phyloP scores from a whole-genome alignment of 2,888 invertebrate genomes.

The Scrobipalpa atriplicella region DNA sequence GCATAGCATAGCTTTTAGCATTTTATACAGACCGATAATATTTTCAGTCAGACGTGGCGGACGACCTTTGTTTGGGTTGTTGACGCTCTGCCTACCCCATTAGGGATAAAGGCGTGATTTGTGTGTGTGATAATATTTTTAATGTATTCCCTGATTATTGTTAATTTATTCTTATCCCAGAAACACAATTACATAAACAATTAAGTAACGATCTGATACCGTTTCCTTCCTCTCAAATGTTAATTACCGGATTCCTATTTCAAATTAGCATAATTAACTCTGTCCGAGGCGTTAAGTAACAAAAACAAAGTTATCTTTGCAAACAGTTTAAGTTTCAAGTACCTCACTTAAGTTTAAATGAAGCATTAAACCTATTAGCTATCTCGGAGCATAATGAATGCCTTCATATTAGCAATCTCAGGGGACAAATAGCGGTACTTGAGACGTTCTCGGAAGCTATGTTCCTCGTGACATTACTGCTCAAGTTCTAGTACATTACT shows the following conservation, averaged over 20 bases:
- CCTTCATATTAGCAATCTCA: constrained; percentile 43
- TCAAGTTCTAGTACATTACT: constrained; percentile 7
- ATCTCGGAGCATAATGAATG: constrained; percentile 42
- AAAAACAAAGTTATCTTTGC: background rate
- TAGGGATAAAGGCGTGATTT: no score
- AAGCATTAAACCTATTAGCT: background rate
- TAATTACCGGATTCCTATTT: constrained; percentile 10
- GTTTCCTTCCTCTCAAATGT: constrained; percentile 15
- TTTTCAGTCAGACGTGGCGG: no score
- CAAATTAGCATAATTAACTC: constrained; percentile 6
- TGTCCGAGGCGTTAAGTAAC: background rate
- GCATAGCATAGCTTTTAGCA: no score
- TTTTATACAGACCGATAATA: background rate
- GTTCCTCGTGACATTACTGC: constrained; percentile 37
- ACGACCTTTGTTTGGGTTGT: no score
- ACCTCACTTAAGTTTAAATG: constrained; percentile 1
- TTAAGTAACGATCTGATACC: constrained; percentile 11
- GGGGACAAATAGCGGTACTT: constrained; percentile 37
- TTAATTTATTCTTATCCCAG: background rate
- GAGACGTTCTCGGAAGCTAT: background rate
- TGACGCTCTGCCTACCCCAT: no score
- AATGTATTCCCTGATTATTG: no score
- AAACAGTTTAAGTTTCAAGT: constrained; percentile 11
- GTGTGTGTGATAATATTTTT: no score
- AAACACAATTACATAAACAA: background rate